These are phyloP conservation scores for Acronicta aceris DNA, from an alignment of 2,888 invertebrate genomes.

Conservation along the genomic window DNA sequence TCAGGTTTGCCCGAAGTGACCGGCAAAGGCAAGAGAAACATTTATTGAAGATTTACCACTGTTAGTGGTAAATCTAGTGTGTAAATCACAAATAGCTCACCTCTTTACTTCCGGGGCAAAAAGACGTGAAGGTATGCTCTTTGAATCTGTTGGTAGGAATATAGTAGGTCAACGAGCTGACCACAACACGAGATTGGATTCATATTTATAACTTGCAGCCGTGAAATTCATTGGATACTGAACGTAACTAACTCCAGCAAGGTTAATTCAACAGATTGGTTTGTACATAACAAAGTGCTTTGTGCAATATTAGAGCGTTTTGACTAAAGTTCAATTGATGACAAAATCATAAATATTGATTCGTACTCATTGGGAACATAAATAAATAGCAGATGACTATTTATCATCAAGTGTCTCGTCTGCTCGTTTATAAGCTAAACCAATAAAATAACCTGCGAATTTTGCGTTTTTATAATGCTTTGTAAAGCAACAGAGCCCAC, in stretches of 20 bases:
- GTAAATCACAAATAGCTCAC: no score
- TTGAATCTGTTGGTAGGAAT: not conserved
- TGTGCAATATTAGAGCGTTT: not conserved
- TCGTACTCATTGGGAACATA: not conserved
- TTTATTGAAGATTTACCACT: no score
- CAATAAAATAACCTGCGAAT: no score
- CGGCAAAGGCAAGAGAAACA: no score
- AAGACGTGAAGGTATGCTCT: not conserved
- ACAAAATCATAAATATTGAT: not conserved
- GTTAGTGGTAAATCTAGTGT: no score
- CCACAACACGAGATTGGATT: constrained; percentile 33
- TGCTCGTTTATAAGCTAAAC: no score
- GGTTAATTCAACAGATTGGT: constrained; percentile 15
- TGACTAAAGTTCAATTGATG: constrained; percentile 2
- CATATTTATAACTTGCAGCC: constrained; percentile 30
- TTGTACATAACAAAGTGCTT: not conserved
- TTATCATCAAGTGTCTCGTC: no score
- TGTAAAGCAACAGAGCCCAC: no score
- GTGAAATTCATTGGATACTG: constrained; percentile 22
- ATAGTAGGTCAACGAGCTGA: not conserved
- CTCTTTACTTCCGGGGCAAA: no score
- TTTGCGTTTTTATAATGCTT: no score
- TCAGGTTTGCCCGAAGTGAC: no score
- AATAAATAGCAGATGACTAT: not conserved
- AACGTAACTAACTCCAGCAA: not conserved